A percentile compares a stretch with the other conserved stretches of the same genome.
phyloP scores from a whole-genome alignment of 2,797 vertebrate species.

The Danio tinwini region DNA sequence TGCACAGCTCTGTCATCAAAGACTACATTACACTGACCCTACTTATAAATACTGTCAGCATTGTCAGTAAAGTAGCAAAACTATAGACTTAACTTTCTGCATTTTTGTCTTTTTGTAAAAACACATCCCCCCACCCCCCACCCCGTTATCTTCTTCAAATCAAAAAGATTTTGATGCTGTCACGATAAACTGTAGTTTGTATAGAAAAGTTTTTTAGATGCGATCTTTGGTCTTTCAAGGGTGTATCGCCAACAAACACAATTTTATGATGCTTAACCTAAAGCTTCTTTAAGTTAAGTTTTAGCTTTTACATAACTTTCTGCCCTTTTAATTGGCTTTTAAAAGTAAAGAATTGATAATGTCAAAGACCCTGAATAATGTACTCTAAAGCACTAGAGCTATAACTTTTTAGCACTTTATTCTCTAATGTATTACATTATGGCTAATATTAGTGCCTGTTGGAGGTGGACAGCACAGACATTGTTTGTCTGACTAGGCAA shows the following conservation, averaged over 20 bases:
- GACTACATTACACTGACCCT: neutral
- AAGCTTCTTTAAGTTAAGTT: constrained; percentile 1
- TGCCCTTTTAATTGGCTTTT: neutral
- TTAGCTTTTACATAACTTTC: neutral
- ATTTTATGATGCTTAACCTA: neutral
- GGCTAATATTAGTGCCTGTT: constrained; percentile 43
- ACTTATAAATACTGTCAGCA: constrained; percentile 9
- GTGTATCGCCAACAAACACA: neutral
- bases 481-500: neutral
- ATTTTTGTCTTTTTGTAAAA: neutral
- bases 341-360: neutral
- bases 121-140: neutral
- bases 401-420: neutral
- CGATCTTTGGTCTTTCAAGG: neutral
- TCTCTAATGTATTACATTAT: too few species aligned
- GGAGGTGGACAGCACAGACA: neutral
- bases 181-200: neutral
- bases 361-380: neutral
- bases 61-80: neutral
- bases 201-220: neutral
- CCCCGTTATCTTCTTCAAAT: neutral
- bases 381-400: neutral
- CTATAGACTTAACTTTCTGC: too few species aligned
- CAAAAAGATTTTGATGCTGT: neutral
- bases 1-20: neutral